phyloP scores from a whole-genome alignment of 2,888 invertebrate species.

The Clitarchus hookeri region DNA sequence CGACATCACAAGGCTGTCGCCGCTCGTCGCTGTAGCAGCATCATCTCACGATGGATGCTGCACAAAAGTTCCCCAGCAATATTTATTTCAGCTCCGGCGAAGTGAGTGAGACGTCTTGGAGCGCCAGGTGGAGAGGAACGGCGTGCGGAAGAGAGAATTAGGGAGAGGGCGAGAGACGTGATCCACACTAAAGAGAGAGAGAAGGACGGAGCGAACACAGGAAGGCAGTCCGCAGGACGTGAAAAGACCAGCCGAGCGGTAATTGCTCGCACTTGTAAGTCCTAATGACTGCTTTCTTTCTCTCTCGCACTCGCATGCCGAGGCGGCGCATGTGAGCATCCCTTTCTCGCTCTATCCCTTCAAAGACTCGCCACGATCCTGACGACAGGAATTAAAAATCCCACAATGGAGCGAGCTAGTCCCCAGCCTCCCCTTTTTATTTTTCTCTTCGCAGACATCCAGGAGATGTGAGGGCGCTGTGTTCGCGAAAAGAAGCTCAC shows the following conservation, averaged over 20 bases:
- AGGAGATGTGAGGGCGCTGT: no score
- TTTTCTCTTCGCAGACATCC: not conserved
- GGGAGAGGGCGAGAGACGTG: not conserved
- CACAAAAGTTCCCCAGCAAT: no score
- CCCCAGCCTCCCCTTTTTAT: not conserved
- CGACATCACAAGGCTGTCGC: no score
- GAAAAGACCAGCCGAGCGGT: not conserved
- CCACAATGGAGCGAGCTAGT: not conserved
- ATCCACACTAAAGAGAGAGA: not conserved
- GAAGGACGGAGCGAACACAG: not conserved
- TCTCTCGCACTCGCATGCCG: not conserved
- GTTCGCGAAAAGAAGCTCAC: no score
- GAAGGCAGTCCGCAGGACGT: not conserved
- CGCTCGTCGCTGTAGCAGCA: no score
- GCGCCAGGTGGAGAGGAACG: not conserved
- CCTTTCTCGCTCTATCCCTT: not conserved
- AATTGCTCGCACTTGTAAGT: conserved; percentile 10
- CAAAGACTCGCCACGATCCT: not conserved
- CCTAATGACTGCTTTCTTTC: not conserved
- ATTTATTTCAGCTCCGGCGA: no score
- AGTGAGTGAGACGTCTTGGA: not conserved
- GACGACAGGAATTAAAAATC: not conserved
- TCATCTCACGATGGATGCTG: no score
- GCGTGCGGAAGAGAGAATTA: not conserved
- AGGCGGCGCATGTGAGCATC: not conserved